Evolutionary conservation across 1,140 invertebrate species (phyloP).

Genomic region (Asobara japonica): DNA sequence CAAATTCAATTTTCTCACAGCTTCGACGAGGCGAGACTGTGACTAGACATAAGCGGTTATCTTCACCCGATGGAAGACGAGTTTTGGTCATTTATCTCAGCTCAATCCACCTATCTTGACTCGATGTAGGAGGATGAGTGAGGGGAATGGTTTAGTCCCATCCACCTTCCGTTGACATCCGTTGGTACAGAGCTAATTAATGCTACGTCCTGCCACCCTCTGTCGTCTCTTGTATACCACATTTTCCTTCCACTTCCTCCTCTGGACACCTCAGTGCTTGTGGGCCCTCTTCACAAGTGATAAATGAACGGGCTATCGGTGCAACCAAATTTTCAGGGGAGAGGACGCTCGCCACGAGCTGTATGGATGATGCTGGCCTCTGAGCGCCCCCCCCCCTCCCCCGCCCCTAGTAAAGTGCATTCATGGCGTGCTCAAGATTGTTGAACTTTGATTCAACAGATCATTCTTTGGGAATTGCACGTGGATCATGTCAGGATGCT

Average conservation of each 20-base stretch:
- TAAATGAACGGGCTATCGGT: constrained; percentile 18
- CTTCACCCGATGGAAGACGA: constrained; percentile 29
- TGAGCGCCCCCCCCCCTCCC: not conserved
- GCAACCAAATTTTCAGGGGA: not conserved
- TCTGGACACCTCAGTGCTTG: not conserved
- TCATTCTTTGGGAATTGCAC: not conserved
- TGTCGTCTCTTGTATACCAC: not conserved
- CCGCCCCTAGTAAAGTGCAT: not conserved
- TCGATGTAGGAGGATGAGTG: not conserved
- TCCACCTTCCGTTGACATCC: constrained; percentile 16
- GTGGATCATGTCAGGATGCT: not conserved
- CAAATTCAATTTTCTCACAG: constrained; percentile 45
- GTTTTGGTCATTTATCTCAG: constrained; percentile 36
- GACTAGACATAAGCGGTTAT: not conserved
- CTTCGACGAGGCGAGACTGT: not conserved
- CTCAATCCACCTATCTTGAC: no score
- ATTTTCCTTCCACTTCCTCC: constrained; percentile 2
- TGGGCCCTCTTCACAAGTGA: constrained; percentile 5
- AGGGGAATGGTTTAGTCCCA: not conserved
- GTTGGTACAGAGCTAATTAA: constrained; percentile 19
- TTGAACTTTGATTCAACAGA: not conserved
- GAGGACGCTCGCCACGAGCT: not conserved
- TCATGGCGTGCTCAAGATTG: not conserved
- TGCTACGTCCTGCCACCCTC: not conserved
- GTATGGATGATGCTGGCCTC: not conserved